A percentile compares a stretch with the other conserved stretches of the same genome.
Evolutionary conservation across 2,888 invertebrate genomes (phyloP).

Genomic region (Latrodectus elegans): DNA sequence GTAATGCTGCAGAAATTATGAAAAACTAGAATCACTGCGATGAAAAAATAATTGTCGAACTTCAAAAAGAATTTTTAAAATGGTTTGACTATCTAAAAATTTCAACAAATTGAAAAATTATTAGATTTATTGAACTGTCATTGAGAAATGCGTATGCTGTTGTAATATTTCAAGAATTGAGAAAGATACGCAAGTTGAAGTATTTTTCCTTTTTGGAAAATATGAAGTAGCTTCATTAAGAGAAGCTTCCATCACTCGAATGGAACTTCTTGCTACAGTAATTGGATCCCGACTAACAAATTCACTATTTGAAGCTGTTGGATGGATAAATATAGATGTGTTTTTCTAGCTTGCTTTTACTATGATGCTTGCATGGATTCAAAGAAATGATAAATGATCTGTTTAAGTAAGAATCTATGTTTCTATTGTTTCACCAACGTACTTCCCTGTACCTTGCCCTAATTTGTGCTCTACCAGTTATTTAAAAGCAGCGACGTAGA

Average conservation of each 20-base stretch:
- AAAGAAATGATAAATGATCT: background rate
- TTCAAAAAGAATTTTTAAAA: no score
- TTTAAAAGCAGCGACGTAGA: no score
- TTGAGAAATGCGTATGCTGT: no score
- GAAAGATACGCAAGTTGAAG: background rate
- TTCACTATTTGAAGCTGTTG: conserved; percentile 4
- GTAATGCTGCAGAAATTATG: no score
- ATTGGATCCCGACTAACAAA: background rate
- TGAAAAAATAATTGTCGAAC: no score
- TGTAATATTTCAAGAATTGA: background rate
- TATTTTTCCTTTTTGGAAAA: background rate
- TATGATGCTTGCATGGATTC: background rate
- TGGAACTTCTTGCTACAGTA: conserved; percentile 14
- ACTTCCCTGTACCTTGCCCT: no score
- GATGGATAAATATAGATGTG: background rate
- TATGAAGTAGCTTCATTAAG: background rate
- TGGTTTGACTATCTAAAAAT: no score
- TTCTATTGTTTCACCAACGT: no score
- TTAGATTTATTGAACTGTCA: no score
- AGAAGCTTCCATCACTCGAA: background rate
- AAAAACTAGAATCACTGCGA: no score
- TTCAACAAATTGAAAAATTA: no score
- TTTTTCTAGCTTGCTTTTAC: background rate
- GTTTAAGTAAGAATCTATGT: background rate
- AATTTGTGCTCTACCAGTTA: no score